phyloP scores from a whole-genome alignment of 2,888 invertebrate species.

The Gymnocheta viridis region DNA sequence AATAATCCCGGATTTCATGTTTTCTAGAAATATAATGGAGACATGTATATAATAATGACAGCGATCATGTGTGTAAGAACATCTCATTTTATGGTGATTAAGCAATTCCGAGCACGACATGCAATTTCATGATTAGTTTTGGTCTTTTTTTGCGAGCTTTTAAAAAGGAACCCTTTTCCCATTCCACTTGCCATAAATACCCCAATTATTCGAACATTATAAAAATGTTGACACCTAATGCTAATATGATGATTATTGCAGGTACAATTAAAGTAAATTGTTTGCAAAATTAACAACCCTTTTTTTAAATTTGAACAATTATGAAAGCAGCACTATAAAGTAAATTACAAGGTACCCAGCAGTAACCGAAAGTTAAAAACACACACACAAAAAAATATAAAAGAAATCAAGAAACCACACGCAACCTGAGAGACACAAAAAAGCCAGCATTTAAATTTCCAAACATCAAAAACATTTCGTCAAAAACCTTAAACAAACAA shows the following conservation, averaged over 20 bases:
- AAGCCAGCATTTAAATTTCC: slow-evolving; percentile 18
- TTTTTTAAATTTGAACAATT: slow-evolving; percentile 4
- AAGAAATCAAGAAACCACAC: slow-evolving; percentile 62
- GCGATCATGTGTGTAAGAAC: not conserved
- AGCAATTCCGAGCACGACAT: slow-evolving; percentile 1
- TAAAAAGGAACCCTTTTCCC: not conserved
- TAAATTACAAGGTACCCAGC: slow-evolving; percentile 3
- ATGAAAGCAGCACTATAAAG: slow-evolving; percentile 1
- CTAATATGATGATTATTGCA: slow-evolving; percentile 47
- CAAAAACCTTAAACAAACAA: slow-evolving; percentile 19
- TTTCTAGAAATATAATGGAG: too few relatives aligned
- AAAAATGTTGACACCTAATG: slow-evolving; percentile 59
- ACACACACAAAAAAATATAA: not conserved
- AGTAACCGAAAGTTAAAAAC: not conserved
- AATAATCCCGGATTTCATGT: too few relatives aligned
- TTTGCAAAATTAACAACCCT: slow-evolving; percentile 15
- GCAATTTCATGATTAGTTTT: not conserved
- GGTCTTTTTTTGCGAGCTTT: not conserved
- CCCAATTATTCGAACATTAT: slow-evolving; percentile 55
- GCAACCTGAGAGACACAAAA: slow-evolving; percentile 44
- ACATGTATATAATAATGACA: not conserved
- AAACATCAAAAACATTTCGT: slow-evolving; percentile 38
- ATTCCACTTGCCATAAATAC: slow-evolving; percentile 16
- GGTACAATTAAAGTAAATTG: slow-evolving; percentile 32
- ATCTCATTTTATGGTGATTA: slow-evolving; percentile 13